A percentile compares a stretch with the other conserved stretches of the same genome.
phyloP scores from a whole-genome alignment of 2,797 vertebrate species.

The Enteromius fasciolatus region DNA sequence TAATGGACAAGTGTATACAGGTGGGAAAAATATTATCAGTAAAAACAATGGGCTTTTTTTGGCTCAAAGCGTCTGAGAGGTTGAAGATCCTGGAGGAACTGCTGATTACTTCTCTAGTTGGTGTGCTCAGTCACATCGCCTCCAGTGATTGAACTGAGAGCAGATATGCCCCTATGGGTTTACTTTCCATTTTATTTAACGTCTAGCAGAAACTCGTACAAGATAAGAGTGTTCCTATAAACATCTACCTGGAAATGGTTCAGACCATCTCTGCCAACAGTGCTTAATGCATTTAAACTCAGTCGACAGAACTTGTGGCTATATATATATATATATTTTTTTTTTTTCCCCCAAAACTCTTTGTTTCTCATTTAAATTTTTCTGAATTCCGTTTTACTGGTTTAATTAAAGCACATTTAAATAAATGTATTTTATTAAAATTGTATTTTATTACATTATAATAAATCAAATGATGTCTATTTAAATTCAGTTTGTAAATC shows the following conservation, averaged over 20 bases:
- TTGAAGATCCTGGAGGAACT: slow-evolving; percentile 19
- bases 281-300: background rate
- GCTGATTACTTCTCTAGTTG: slow-evolving; percentile 29
- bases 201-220: background rate
- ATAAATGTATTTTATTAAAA: too few relatives aligned
- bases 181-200: slow-evolving; percentile 13
- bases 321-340: background rate
- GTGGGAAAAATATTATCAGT: background rate
- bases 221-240: slow-evolving; percentile 6
- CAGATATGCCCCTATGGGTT: slow-evolving; percentile 8
- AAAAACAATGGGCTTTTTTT: slow-evolving; percentile 30
- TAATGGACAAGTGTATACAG: background rate
- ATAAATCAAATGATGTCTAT: background rate
- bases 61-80: background rate
- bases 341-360: background rate
- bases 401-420: background rate
- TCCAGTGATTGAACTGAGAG: slow-evolving; percentile 47
- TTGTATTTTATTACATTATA: background rate
- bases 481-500: background rate
- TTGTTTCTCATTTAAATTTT: background rate
- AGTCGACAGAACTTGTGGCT: background rate
- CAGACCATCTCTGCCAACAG: background rate
- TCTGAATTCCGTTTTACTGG: background rate
- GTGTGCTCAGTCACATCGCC: slow-evolving; percentile 19
- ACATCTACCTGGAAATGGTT: background rate